These are phyloP conservation scores for Lepisosteus osseus DNA, from an alignment of 2,113 vertebrate species.

Conservation along the genomic window DNA sequence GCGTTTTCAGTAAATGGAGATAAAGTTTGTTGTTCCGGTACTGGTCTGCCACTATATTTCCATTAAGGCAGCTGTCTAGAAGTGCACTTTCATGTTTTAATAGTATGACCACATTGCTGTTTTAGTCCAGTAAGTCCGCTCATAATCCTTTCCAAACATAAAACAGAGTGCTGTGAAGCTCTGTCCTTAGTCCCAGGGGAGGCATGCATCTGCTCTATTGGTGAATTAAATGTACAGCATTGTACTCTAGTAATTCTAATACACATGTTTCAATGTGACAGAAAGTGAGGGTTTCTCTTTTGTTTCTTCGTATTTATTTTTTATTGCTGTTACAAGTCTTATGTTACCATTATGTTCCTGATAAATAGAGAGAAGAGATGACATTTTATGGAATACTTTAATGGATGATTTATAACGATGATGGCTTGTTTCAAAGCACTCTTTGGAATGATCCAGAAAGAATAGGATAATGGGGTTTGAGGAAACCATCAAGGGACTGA, in stretches of 20 bases:
- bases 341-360: neutral
- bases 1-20: neutral
- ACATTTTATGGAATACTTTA: too few species aligned
- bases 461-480: too few species aligned
- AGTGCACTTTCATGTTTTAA: neutral
- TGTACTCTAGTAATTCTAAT: neutral
- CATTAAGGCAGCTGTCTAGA: neutral
- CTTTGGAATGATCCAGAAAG: too few species aligned
- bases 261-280: neutral
- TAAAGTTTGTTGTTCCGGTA: neutral
- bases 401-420: too few species aligned
- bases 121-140: conserved; percentile 1
- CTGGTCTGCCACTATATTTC: neutral
- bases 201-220: neutral
- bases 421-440: too few species aligned
- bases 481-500: too few species aligned
- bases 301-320: conserved; percentile 4
- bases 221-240: neutral
- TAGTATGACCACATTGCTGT: neutral
- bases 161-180: neutral
- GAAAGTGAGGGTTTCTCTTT: neutral
- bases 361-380: neutral
- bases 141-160: neutral
- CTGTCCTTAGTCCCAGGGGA: neutral
- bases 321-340: neutral